Percentiles rank a stretch among this genome's conserved stretches.
These are phyloP conservation scores for Hirtodrosophila cameraria DNA, from an alignment of 2,888 invertebrate genomes.

Conservation along the genomic window DNA sequence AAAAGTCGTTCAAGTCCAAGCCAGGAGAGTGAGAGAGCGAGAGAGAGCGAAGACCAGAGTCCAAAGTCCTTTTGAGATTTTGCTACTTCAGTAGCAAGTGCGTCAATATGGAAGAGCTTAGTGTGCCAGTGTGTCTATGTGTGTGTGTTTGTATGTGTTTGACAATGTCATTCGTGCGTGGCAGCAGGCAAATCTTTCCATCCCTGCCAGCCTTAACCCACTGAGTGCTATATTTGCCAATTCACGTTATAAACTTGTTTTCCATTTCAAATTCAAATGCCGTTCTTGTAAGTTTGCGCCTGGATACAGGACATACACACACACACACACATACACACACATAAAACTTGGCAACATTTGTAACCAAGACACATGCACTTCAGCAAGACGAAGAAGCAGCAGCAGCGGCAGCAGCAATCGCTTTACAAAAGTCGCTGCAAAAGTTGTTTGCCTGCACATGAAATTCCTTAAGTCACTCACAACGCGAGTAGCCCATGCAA, in stretches of 20 bases:
- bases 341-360: constrained; percentile 37
- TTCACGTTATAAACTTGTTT: constrained; percentile 75
- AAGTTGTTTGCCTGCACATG: constrained; percentile 39
- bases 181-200: constrained; percentile 33
- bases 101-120: constrained; percentile 58
- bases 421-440: constrained; percentile 51
- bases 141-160: constrained; percentile 15
- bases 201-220: not conserved
- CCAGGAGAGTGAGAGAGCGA: constrained; percentile 5
- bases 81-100: constrained; percentile 65
- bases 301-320: constrained; percentile 9
- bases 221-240: constrained; percentile 62
- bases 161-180: constrained; percentile 67
- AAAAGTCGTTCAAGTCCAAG: constrained; percentile 61
- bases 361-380: constrained; percentile 49
- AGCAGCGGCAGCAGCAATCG: constrained; percentile 13
- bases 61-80: constrained; percentile 68
- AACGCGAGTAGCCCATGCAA: constrained; percentile 1
- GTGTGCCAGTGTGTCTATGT: constrained; percentile 3
- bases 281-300: constrained; percentile 54
- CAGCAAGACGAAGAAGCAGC: constrained; percentile 5
- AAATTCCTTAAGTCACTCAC: constrained; percentile 38
- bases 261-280: constrained; percentile 75
- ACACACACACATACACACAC: constrained; percentile 8
- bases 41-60: constrained; percentile 25